A percentile compares a stretch with the other conserved stretches of the same genome.
phyloP scores from a whole-genome alignment of 2,888 invertebrate genomes.

The Morpho achilles region DNA sequence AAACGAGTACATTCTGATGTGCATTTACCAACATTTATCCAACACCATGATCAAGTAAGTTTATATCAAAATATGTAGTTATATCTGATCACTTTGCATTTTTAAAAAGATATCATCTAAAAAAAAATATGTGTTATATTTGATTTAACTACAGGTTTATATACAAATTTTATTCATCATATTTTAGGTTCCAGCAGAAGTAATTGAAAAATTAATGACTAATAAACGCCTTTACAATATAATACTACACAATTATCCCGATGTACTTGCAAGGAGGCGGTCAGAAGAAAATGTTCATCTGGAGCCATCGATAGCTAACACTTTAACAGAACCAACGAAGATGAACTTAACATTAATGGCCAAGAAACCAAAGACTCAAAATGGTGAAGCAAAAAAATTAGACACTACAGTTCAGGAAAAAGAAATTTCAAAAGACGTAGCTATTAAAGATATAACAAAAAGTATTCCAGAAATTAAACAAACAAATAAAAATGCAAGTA shows the following conservation, averaged over 20 bases:
- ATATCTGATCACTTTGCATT: not conserved
- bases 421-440: conserved; percentile 1
- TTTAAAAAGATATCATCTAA: no score
- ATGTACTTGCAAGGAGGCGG: conserved; percentile 78
- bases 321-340: conserved; percentile 31
- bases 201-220: conserved; percentile 81
- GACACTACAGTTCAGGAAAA: conserved; percentile 9
- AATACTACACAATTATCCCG: conserved; percentile 85
- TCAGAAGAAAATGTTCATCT: conserved; percentile 78
- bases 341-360: conserved; percentile 32
- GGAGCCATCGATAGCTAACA: conserved; percentile 31
- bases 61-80: not conserved
- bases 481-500: conserved; percentile 2
- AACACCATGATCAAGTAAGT: conserved; percentile 83
- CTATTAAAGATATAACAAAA: conserved; percentile 15
- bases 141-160: no score
- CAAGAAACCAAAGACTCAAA: conserved; percentile 31
- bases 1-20: conserved; percentile 82
- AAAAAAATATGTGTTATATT: not conserved
- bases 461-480: not conserved
- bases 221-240: conserved; percentile 84
- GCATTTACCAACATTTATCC: conserved; percentile 88
- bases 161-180: not conserved
- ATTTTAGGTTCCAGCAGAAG: conserved; percentile 83
- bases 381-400: conserved; percentile 13